These are phyloP conservation scores for Dolomedes plantarius DNA, from an alignment of 2,888 invertebrate genomes.

Conservation along the genomic window DNA sequence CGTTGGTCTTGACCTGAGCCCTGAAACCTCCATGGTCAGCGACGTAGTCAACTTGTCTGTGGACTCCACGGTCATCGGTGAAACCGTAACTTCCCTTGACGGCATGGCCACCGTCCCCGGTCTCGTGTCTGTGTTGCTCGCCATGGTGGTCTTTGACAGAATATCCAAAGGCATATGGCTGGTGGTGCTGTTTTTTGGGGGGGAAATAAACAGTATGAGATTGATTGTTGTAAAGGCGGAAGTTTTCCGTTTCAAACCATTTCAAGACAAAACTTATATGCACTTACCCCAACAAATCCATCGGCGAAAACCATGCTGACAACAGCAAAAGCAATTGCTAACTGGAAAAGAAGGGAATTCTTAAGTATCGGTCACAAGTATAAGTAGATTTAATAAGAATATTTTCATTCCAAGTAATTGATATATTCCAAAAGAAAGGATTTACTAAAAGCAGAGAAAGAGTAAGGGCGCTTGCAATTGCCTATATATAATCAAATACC, in stretches of 20 bases:
- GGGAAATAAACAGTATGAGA: neutral
- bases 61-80: conserved; percentile 38
- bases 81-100: conserved; percentile 53
- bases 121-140: conserved; percentile 30
- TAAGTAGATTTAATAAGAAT: too few relatives aligned
- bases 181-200: neutral
- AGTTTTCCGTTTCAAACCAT: too few relatives aligned
- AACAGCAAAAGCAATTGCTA: neutral
- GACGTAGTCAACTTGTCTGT: conserved; percentile 45
- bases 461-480: too few relatives aligned
- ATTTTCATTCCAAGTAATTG: too few relatives aligned
- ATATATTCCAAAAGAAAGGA: too few relatives aligned
- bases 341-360: neutral
- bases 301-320: neutral
- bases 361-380: too few relatives aligned
- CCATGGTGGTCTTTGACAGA: conserved; percentile 41
- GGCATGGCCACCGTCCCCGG: neutral
- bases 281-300: conserved; percentile 23
- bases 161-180: conserved; percentile 45
- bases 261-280: too few relatives aligned
- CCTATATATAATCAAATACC: too few relatives aligned
- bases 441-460: too few relatives aligned
- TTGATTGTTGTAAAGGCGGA: too few relatives aligned
- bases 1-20: conserved; percentile 55
- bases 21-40: conserved; percentile 47